Evolutionary conservation across 2,113 vertebrate species (phyloP).

Genomic region (Bucco capensis): DNA sequence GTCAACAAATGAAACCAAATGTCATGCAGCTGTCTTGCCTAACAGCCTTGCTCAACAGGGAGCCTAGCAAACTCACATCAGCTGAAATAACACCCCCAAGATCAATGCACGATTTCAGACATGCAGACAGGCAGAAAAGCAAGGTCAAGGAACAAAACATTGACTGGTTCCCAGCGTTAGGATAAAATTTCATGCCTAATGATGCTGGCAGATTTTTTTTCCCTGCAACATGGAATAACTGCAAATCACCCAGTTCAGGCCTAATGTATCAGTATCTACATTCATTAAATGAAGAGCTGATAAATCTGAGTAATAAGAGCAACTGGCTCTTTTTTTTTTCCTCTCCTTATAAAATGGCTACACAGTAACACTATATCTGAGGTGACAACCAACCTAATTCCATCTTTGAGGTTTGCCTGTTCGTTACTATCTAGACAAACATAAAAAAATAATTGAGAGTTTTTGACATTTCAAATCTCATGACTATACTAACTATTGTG

Average conservation of each 20-base stretch:
- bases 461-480: neutral
- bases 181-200: neutral
- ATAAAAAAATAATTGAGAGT: rapidly evolving
- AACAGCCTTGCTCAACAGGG: neutral
- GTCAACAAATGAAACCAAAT: constrained; percentile 55
- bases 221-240: neutral
- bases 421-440: neutral
- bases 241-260: neutral
- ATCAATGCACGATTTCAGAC: neutral
- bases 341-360: neutral
- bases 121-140: neutral
- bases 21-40: constrained; percentile 36
- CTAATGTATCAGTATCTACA: neutral
- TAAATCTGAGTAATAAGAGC: neutral
- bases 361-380: neutral
- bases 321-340: neutral
- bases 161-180: neutral
- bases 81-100: constrained; percentile 1
- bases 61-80: neutral
- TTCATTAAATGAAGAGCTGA: neutral
- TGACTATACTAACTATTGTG: neutral
- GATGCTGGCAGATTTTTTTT: neutral
- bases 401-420: neutral
- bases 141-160: neutral
- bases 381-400: neutral